phyloP scores from a whole-genome alignment of 2,888 invertebrate species.

The Eupithecia centaureata region DNA sequence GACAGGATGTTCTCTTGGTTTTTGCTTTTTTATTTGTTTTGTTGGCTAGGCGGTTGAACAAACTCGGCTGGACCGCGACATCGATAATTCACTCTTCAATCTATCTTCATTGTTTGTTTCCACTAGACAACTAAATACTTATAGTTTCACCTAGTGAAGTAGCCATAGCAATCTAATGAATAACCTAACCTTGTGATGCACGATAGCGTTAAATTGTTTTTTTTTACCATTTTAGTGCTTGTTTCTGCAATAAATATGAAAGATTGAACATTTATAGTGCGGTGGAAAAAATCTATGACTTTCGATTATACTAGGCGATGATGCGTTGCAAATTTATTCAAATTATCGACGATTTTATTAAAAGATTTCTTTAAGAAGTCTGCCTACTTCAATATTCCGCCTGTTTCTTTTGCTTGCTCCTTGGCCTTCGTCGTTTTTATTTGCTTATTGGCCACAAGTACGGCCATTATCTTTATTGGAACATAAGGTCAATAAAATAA shows the following conservation, averaged over 20 bases:
- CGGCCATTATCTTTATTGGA: slow-evolving; percentile 27
- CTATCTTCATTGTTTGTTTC: slow-evolving; percentile 63
- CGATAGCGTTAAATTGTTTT: no score
- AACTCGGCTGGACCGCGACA: slow-evolving; percentile 76
- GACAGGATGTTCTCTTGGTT: slow-evolving; percentile 71
- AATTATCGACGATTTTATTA: background rate
- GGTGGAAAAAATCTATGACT: background rate
- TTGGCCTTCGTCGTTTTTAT: no score
- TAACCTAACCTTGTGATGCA: no score
- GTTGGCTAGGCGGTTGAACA: slow-evolving; percentile 68
- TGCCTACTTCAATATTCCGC: background rate
- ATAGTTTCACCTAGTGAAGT: background rate
- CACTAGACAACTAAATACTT: slow-evolving; percentile 43
- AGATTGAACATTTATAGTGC: background rate
- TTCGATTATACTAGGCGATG: background rate
- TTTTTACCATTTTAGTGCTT: background rate
- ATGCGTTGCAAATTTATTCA: background rate
- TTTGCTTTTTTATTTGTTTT: slow-evolving; percentile 41
- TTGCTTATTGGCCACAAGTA: slow-evolving; percentile 26
- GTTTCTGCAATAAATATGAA: background rate
- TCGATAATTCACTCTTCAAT: slow-evolving; percentile 79
- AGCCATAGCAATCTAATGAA: background rate
- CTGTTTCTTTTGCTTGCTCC: background rate
- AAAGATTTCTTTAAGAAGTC: background rate
- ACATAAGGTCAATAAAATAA: slow-evolving; percentile 30